Evolutionary conservation across 2,113 vertebrate genomes (phyloP).

Genomic region (Dasyornis broadbenti): DNA sequence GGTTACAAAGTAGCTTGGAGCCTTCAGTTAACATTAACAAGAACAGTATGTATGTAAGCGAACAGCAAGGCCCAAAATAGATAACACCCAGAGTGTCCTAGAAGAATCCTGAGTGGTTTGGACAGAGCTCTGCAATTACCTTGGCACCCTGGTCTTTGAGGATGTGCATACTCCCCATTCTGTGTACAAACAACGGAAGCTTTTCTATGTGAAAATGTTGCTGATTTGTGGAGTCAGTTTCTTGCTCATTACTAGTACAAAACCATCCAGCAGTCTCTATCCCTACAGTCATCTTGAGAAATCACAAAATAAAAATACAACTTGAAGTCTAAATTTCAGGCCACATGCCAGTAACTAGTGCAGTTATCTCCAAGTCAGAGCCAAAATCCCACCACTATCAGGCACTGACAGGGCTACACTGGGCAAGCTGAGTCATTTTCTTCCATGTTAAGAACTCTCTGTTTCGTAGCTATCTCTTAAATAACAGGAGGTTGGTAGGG

Average conservation of each 20-base stretch:
- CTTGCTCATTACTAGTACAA: not conserved
- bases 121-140: not conserved
- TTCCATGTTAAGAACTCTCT: slow-evolving; percentile 7
- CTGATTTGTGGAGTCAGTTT: not conserved
- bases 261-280: not conserved
- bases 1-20: slow-evolving; percentile 32
- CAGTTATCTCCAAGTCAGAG: not conserved
- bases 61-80: slow-evolving; percentile 28
- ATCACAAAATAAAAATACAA: not conserved
- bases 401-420: not conserved
- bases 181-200: not conserved
- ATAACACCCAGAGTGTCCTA: not conserved
- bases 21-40: not conserved
- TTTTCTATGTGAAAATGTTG: not conserved
- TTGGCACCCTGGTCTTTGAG: not conserved
- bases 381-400: not conserved
- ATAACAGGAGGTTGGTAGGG: not conserved
- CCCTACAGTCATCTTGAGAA: not conserved
- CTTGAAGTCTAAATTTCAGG: not conserved
- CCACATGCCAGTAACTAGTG: not conserved
- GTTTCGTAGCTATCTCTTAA: not conserved
- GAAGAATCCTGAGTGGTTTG: not conserved
- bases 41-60: not conserved
- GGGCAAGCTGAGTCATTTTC: not conserved
- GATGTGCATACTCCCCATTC: not conserved